Base-by-base conservation (phyloP, 2,113 vertebrate species). In the Psilopsiagon aurifrons region DNA sequence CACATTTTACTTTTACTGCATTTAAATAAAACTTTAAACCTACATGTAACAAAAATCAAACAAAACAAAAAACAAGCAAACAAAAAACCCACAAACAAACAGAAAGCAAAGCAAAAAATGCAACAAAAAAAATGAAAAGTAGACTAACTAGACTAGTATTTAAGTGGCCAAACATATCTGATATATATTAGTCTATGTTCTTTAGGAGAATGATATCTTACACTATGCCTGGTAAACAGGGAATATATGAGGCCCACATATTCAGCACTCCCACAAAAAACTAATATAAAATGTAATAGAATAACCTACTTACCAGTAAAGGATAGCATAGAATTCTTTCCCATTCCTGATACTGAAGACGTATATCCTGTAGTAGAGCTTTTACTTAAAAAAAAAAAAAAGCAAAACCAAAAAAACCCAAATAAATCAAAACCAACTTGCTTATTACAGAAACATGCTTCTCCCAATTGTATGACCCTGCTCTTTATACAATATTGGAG, bases 281-380 rank as follows among this genome's bases (percentile, higher is more conserved):
- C 0, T 11, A 18, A 51, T 31, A 6, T 60, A 82, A 78, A 84
- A 79, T 39, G 37, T 7, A 66, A 35, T 41, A 16, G 3, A 86
- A 31, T 60, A 74, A 74, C 17, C n/a, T 94, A 96, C 98, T 98
- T 95, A 98, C 98, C 98, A 83, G 89, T 93, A 85, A 98, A 97
- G 44, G 98, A 97, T 54, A 98, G 83, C 95, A 98, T 33, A 81
- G 97, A 94, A 71, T 93, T 94, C 93, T 98, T 98, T 63, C 96
- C 91, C 39, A 97, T 77, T 91, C 96, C 96, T 88, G 98, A 95
- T 52, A 97, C 49, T 47, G 98, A 94, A 76, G 96, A 28, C 31
- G 96, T 31, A 73, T 98, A 97, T 46, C 94, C 95, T 87, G 92
- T 59, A 89, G 97, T 62, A 92, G 97, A 97, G 80, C 76, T 98